phyloP scores from a whole-genome alignment of 2,888 invertebrate species.

The Seira ritae region DNA sequence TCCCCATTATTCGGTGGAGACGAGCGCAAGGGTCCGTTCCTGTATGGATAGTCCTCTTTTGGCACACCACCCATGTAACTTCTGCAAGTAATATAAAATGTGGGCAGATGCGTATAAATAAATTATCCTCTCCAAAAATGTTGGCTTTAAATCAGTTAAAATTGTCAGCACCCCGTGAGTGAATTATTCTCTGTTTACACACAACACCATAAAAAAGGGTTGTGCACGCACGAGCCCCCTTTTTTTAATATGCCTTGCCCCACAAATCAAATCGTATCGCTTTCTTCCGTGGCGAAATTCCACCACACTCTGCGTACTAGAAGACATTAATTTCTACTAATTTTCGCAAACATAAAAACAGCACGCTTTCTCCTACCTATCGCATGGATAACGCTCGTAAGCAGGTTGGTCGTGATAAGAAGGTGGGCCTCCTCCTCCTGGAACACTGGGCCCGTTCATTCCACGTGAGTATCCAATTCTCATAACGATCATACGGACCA shows the following conservation, averaged over 20 bases:
- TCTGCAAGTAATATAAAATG: slow-evolving; percentile 43
- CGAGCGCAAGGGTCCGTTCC: slow-evolving; percentile 71
- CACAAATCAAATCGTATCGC: slow-evolving; percentile 49
- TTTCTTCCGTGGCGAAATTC: slow-evolving; percentile 17
- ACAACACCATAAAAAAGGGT: not conserved
- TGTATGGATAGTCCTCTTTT: slow-evolving; percentile 72
- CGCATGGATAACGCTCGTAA: slow-evolving; percentile 73
- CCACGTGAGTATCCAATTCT: slow-evolving; percentile 75
- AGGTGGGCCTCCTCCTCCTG: slow-evolving; percentile 67
- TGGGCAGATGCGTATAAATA: not conserved
- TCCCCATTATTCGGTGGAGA: slow-evolving; percentile 71
- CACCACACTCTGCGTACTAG: not conserved
- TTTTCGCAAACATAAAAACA: slow-evolving; percentile 32
- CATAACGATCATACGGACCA: slow-evolving; percentile 73
- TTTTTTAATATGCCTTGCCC: slow-evolving; percentile 31
- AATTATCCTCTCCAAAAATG: slow-evolving; percentile 9
- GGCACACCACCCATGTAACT: slow-evolving; percentile 71
- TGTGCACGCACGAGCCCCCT: slow-evolving; percentile 29
- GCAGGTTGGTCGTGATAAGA: slow-evolving; percentile 69
- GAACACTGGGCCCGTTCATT: slow-evolving; percentile 75
- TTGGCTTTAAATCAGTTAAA: slow-evolving; percentile 44
- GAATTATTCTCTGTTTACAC: slow-evolving; percentile 50
- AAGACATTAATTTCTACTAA: slow-evolving; percentile 35
- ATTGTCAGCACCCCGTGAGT: slow-evolving; percentile 40
- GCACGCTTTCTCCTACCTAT: slow-evolving; percentile 64